These are phyloP conservation scores for Apis cerana DNA, from an alignment of 1,140 invertebrate genomes.

Conservation along the genomic window DNA sequence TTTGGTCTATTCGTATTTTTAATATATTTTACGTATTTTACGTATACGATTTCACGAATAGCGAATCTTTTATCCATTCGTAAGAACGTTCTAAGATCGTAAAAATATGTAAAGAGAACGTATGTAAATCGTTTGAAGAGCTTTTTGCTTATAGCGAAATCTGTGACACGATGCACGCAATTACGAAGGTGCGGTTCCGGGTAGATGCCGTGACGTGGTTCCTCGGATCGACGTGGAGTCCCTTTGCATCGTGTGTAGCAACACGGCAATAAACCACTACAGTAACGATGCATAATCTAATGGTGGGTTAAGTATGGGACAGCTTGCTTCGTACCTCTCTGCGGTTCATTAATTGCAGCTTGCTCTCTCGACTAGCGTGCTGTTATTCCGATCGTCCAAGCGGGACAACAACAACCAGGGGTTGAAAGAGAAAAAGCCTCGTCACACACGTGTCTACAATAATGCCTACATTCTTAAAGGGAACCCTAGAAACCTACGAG, in stretches of 20 bases:
- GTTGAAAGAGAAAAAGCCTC: neutral
- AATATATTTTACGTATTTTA: too few species aligned
- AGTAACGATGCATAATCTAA: constrained; percentile 57
- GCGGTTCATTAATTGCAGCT: constrained; percentile 38
- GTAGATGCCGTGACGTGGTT: constrained; percentile 24
- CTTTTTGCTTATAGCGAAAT: neutral
- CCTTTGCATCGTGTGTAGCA: constrained; percentile 32
- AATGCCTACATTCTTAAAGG: neutral
- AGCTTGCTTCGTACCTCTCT: constrained; percentile 1
- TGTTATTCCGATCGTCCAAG: neutral
- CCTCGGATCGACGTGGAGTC: constrained; percentile 24
- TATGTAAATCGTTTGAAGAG: neutral
- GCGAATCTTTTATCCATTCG: neutral
- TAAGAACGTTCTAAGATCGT: neutral
- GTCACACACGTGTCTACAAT: neutral
- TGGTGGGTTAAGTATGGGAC: constrained; percentile 49
- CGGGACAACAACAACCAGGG: neutral
- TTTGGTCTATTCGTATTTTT: too few species aligned
- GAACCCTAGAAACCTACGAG: neutral
- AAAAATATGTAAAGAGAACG: too few species aligned
- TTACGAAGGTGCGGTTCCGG: constrained; percentile 5
- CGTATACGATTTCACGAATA: too few species aligned
- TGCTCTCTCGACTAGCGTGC: neutral
- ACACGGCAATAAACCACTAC: constrained; percentile 56
- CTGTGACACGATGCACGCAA: neutral